Percentiles rank a stretch among this genome's conserved stretches.
These are phyloP conservation scores for Brachirus orientalis DNA, from an alignment of 2,113 vertebrate genomes.

Conservation along the genomic window DNA sequence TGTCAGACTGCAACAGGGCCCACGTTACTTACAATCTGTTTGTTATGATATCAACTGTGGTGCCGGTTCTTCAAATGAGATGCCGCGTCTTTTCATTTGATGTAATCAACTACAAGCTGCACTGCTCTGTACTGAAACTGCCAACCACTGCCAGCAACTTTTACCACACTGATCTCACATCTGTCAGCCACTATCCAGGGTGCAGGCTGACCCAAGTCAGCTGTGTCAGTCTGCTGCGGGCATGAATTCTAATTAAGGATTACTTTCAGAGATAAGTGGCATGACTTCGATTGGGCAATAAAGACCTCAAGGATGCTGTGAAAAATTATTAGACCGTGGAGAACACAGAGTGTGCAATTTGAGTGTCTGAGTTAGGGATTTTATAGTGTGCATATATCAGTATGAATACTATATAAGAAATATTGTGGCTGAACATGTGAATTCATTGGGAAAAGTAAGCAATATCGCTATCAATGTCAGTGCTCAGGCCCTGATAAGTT, in stretches of 20 bases:
- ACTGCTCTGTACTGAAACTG: not conserved
- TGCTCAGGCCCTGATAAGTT: no score
- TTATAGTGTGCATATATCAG: not conserved
- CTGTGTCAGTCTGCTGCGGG: conserved; percentile 3
- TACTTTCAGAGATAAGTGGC: conserved; percentile 11
- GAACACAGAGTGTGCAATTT: not conserved
- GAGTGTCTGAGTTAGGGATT: not conserved
- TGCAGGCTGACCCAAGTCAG: conserved; percentile 43
- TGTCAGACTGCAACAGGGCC: not conserved
- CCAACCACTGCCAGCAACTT: not conserved
- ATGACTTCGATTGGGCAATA: conserved; percentile 19
- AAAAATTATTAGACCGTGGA: not conserved
- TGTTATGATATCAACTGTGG: not conserved
- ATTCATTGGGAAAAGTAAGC: no score
- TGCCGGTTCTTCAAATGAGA: conserved; percentile 8
- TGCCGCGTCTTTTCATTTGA: conserved; percentile 7
- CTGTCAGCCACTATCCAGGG: conserved; percentile 10
- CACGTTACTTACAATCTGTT: not conserved
- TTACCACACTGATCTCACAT: conserved; percentile 36
- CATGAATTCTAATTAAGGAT: conserved; percentile 45
- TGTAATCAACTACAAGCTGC: not conserved
- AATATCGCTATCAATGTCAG: no score
- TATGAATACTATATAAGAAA: not conserved
- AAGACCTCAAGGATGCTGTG: conserved; percentile 4
- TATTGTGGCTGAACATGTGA: no score